Evolutionary conservation across 2,113 vertebrate genomes (phyloP).

Genomic region (Erythrocebus patas): DNA sequence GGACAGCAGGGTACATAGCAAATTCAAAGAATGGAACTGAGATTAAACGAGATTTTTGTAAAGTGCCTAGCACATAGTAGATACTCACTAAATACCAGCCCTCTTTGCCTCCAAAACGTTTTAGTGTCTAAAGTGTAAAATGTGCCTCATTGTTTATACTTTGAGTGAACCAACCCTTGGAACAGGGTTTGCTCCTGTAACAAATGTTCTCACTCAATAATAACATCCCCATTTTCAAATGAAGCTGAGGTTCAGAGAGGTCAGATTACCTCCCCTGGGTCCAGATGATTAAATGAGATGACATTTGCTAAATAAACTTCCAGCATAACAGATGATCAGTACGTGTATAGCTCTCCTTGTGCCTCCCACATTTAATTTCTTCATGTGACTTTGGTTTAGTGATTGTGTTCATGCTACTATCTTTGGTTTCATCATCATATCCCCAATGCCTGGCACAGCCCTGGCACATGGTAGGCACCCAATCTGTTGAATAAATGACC

Average conservation of each 20-base stretch:
- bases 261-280: background rate
- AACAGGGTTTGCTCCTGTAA: background rate
- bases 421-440: background rate
- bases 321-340: background rate
- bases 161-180: background rate
- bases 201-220: background rate
- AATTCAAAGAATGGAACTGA: background rate
- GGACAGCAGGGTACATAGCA: background rate
- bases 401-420: background rate
- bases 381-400: background rate
- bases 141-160: background rate
- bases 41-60: slow-evolving; percentile 19
- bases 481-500: background rate
- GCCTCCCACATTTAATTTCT: background rate
- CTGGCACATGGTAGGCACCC: background rate
- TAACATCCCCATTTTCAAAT: background rate
- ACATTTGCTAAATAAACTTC: slow-evolving; percentile 15
- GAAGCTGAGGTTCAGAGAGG: slow-evolving; percentile 7
- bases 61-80: background rate
- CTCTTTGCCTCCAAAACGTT: background rate
- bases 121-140: background rate
- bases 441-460: background rate
- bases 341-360: background rate
- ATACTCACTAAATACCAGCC: background rate
- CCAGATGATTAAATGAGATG: background rate